Conservation (phyloP, 2,113 vertebrate genomes). For the Antechinus stuartii region DNA sequence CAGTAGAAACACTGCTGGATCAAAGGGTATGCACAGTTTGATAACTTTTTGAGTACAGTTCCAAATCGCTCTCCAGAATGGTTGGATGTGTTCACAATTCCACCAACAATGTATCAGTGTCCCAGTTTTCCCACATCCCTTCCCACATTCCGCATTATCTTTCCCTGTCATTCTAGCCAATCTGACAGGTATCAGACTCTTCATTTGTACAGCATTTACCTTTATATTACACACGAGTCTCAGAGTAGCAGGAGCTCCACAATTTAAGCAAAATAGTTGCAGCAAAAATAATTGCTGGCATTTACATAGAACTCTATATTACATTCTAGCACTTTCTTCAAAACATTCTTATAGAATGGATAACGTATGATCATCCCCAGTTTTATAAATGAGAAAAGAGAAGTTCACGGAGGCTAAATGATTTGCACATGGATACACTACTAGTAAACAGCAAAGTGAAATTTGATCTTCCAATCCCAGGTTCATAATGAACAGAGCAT, state of each 20-base stretch:
- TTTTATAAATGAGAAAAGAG: constrained; percentile 34
- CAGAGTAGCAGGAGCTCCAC: no score
- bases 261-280: no score
- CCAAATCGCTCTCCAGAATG: no score
- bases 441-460: neutral
- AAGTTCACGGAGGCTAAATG: constrained; percentile 27
- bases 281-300: neutral
- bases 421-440: neutral
- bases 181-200: neutral
- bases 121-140: no score
- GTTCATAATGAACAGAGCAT: neutral
- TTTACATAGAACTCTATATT: neutral
- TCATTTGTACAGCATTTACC: neutral
- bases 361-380: constrained; percentile 33
- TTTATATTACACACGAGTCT: no score
- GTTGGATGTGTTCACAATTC: no score
- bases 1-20: no score
- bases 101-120: no score
- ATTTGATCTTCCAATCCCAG: neutral
- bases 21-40: no score
- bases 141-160: no score
- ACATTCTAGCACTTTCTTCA: neutral
- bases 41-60: no score
- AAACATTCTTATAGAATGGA: neutral
- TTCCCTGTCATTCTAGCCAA: no score